Base-by-base conservation (phyloP, 37 sponge, comb jelly and placozoan genomes). In the Oopsacas minuta region DNA sequence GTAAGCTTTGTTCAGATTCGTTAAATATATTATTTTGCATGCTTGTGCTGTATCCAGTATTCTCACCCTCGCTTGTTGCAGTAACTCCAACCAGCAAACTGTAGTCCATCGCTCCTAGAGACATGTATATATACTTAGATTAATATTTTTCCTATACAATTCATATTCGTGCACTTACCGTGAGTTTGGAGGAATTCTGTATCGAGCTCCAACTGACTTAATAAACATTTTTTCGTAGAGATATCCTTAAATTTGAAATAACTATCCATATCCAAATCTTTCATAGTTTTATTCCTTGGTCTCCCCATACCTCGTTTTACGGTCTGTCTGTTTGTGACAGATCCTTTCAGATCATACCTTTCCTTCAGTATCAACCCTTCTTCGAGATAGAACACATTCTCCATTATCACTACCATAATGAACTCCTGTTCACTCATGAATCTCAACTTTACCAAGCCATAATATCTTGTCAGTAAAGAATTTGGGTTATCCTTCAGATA, bases 401-500 rank as follows among this genome's bases (percentile, higher is more conserved):
- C 93, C 96, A 95, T 95, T 3, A 95, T 93, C 0, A 93, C 87
- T 0, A 95, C 91, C 81, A 82, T 83, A 38, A 95, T 92, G 87
- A 86, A 91, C 1, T 87, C 82, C 82, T 95, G 96, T 52, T 91
- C 92, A 8, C 85, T 84, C 15, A 93, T 90, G 53, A 95, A 83
- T 12, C 90, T 84, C 23, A 95, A 88, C 38, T 90, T 89, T 69
- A 93, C 88, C 36, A 95, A 86, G 22, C 94, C 94, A 85, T 83
- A 95, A 61, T 93, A 90, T 22, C 92, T 81, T 0, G 90, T 89
- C 49, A 95, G 88, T 28, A 95, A 81, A 23, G 91, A 86, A 84
- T 93, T 89, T 17, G 90, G 91, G 83, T 95, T 91, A 36, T 84
- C 52, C 69, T 87, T 83, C 92, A 95, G 87, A 87, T 95, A 87